Evolutionary conservation across 2,888 invertebrate species (phyloP).

Genomic region (Didymodactylos carnosus): DNA sequence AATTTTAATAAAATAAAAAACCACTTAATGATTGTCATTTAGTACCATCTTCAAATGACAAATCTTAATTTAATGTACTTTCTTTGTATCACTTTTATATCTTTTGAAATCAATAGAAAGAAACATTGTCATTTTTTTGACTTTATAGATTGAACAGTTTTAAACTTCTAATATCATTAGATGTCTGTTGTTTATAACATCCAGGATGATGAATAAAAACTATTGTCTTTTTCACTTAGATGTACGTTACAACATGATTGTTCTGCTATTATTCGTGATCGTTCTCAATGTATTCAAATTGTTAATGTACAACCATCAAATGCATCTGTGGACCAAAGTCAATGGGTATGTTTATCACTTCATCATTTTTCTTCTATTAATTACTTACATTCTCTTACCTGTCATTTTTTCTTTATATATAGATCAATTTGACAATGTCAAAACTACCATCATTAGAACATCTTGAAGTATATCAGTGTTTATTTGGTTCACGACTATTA

Average conservation of each 20-base stretch:
- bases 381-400: background rate
- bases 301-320: background rate
- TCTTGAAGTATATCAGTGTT: background rate
- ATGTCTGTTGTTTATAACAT: background rate
- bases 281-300: background rate
- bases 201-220: background rate
- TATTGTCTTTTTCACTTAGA: background rate
- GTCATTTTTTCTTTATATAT: background rate
- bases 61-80: too few relatives aligned
- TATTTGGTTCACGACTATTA: background rate
- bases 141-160: too few relatives aligned
- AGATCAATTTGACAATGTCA: background rate
- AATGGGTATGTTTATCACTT: background rate
- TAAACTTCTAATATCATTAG: too few relatives aligned
- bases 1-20: too few relatives aligned
- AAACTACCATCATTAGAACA: background rate
- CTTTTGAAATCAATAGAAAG: too few relatives aligned
- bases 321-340: background rate
- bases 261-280: background rate
- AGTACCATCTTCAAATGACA: too few relatives aligned
- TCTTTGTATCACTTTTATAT: too few relatives aligned
- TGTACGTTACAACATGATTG: background rate
- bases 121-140: too few relatives aligned
- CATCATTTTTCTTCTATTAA: background rate
- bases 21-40: too few relatives aligned